These are phyloP conservation scores for Drosophila pruinosa DNA, from an alignment of 1,140 invertebrate genomes.

Conservation along the genomic window DNA sequence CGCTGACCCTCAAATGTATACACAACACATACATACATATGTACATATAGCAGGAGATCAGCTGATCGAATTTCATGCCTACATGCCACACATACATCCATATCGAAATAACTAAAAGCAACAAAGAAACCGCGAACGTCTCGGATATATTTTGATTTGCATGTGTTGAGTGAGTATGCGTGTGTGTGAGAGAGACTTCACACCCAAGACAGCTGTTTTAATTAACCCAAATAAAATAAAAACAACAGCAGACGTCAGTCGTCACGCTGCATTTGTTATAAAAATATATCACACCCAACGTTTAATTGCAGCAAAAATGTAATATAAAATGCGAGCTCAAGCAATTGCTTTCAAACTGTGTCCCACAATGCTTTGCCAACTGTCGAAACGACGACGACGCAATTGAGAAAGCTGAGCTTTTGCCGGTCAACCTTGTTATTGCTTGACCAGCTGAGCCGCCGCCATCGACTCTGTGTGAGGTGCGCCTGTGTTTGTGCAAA, in stretches of 20 bases:
- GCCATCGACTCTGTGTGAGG: not conserved
- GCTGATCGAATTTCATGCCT: constrained; percentile 75
- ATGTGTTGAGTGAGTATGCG: too few species aligned
- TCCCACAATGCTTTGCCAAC: constrained; percentile 13
- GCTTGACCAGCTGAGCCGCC: constrained; percentile 68
- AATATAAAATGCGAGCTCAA: constrained; percentile 36
- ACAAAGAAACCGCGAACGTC: constrained; percentile 7
- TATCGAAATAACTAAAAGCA: constrained; percentile 24
- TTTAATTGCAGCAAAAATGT: constrained; percentile 41
- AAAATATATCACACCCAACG: constrained; percentile 26
- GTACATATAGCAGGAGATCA: constrained; percentile 41
- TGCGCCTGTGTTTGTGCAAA: constrained; percentile 43
- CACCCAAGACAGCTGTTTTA: constrained; percentile 73
- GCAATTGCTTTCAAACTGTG: constrained; percentile 28
- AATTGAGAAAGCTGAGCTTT: constrained; percentile 72
- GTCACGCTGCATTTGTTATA: constrained; percentile 22
- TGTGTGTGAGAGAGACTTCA: constrained; percentile 39
- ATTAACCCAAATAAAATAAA: constrained; percentile 69
- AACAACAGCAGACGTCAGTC: constrained; percentile 7
- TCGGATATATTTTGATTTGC: constrained; percentile 60
- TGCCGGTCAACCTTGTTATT: constrained; percentile 63
- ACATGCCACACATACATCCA: constrained; percentile 15
- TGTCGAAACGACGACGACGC: constrained; percentile 51
- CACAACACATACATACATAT: constrained; percentile 1
- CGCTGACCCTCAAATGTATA: constrained; percentile 53